Evolutionary conservation across 2,113 vertebrate genomes (phyloP), one percentile per base, ranked within the genome.

Genomic region (Tenebrosternarchus preto): DNA sequence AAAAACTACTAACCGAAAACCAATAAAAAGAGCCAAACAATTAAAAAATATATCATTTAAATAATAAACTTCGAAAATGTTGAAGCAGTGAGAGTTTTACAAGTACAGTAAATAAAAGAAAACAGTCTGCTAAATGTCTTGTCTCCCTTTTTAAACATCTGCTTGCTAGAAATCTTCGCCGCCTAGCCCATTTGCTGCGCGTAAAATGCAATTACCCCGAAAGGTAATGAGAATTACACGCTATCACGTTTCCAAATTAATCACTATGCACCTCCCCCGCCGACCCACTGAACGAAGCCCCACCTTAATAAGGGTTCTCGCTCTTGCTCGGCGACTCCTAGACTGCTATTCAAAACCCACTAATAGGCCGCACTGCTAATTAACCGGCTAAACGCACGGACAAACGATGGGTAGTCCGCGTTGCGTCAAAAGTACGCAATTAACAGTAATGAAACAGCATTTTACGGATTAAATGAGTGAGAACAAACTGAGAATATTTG

Each of bases 171-270:
- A 70, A 66, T 82, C 72, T 83, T 78, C 22, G 64, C 29, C 80
- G 36, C 25, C 73, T 73, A 63, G 69, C n/a, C 83, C 77, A 87
- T 85, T 87, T 85, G 84, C 81, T 81, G 50, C 1, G 59, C 29
- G 76, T 60, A 77, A 86, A 87, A 87, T 81, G 78, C 82, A 87
- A 86, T 88, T 88, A 86, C 80, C 61, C 70, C 22, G 39, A 77
- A 75, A 86, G 83, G 82, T 86, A 85, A 86, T 83, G 79, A 87
- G 81, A 87, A 84, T 84, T 86, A 87, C 72, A 85, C 76, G 80
- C 80, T 87, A 88, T 88, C 85, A 82, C 84, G 70, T 89, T 89
- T 88, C 83, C 85, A 83, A 85, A 88, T 87, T 79, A 86, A 88
- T 87, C 85, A 86, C 68, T 46, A 27, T 66, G 78, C 36, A 61